These are phyloP conservation scores for Eufriesea mexicana DNA, from an alignment of 1,140 invertebrate genomes.

Conservation along the genomic window DNA sequence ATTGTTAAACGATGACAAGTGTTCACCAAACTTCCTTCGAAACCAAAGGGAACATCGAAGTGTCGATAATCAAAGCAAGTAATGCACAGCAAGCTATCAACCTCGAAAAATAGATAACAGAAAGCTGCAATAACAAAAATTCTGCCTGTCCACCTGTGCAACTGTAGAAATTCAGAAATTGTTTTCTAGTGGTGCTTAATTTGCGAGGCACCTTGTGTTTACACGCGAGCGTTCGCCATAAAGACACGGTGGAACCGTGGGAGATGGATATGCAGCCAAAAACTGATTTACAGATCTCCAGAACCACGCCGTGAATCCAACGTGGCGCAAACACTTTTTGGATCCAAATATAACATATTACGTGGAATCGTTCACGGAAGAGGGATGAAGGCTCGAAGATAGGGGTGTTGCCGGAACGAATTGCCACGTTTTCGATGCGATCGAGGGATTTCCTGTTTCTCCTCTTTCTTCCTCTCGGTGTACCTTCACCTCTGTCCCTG, in stretches of 20 bases:
- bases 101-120: too few species aligned
- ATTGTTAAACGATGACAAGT: too few species aligned
- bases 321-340: slow-evolving; percentile 37
- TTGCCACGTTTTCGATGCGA: background rate
- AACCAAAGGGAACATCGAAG: too few species aligned
- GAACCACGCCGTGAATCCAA: slow-evolving; percentile 17
- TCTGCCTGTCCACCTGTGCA: too few species aligned
- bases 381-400: background rate
- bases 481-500: background rate
- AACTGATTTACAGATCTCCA: slow-evolving; percentile 45
- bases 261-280: slow-evolving; percentile 5
- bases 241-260: background rate
- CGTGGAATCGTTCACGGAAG: background rate
- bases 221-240: background rate
- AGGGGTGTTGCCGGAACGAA: background rate
- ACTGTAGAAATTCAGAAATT: background rate
- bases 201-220: background rate
- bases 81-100: too few species aligned
- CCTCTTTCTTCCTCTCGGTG: too few species aligned
- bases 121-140: too few species aligned
- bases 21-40: too few species aligned
- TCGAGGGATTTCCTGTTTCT: background rate
- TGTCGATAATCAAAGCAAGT: too few species aligned
- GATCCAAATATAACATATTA: slow-evolving; percentile 29
- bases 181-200: background rate